Evolutionary conservation across 2,113 vertebrate genomes (phyloP).

Genomic region (Coptodon bakossiorum): DNA sequence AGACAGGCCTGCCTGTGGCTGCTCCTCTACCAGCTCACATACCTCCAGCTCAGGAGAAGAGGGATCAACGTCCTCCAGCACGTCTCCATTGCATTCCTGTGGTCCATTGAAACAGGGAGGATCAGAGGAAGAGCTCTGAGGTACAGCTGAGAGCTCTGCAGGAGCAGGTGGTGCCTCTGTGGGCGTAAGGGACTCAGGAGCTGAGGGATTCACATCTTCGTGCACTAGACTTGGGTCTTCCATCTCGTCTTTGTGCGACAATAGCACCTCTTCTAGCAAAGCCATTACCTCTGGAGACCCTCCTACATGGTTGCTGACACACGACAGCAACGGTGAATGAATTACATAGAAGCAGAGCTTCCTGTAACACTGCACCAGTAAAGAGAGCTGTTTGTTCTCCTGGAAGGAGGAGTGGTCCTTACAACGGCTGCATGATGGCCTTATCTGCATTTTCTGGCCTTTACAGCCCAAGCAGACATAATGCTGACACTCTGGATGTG

Average conservation of each 20-base stretch:
- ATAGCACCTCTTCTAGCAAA: conserved; percentile 84
- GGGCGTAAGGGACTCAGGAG: conserved; percentile 62
- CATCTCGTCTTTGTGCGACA: conserved; percentile 66
- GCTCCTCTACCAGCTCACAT: conserved; percentile 75
- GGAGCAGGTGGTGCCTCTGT: conserved; percentile 72
- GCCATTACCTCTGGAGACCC: conserved; percentile 87
- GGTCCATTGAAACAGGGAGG: conserved; percentile 80
- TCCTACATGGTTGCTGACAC: conserved; percentile 80
- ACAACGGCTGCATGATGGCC: conserved; percentile 90
- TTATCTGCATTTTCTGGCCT: conserved; percentile 94
- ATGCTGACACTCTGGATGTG: conserved; percentile 91
- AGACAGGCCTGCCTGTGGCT: conserved; percentile 76
- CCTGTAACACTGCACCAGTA: conserved; percentile 92
- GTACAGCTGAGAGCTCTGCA: conserved; percentile 79
- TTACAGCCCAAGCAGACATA: conserved; percentile 92
- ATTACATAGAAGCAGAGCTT: conserved; percentile 92
- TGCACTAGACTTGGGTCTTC: conserved; percentile 1
- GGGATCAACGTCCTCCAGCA: conserved; percentile 78
- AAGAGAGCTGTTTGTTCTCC: conserved; percentile 90
- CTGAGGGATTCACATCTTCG: conserved; percentile 26
- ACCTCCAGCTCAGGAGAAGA: conserved; percentile 81
- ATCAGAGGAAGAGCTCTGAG: conserved; percentile 61
- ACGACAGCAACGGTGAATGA: conserved; percentile 82
- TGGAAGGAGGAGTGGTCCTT: conserved; percentile 93
- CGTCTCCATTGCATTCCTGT: conserved; percentile 83